phyloP scores from a whole-genome alignment of 2,797 vertebrate species.

The Macrochelys suwanniensis region DNA sequence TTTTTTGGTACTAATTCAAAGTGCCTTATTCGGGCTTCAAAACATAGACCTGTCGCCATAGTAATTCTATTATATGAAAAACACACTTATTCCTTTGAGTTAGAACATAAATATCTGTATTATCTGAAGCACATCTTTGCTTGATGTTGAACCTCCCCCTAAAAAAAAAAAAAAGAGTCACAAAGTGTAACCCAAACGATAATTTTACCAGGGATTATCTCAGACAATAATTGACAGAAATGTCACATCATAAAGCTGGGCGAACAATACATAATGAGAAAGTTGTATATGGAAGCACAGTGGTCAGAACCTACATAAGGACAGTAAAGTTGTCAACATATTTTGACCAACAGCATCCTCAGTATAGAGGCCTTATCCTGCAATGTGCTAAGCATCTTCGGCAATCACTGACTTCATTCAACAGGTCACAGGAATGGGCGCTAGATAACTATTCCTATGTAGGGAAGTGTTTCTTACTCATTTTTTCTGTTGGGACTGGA shows the following conservation, averaged over 20 bases:
- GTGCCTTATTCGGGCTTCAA: background rate
- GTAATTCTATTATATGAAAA: background rate
- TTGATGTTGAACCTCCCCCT: background rate
- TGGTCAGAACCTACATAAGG: background rate
- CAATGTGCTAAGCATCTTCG: background rate
- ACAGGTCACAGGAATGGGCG: background rate
- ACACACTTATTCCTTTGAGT: background rate
- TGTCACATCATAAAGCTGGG: background rate
- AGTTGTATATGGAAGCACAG: background rate
- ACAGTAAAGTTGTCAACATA: fast-evolving
- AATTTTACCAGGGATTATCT: background rate
- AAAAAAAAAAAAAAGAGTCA: background rate
- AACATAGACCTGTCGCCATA: background rate
- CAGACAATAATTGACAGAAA: background rate
- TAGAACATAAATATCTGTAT: background rate
- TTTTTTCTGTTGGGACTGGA: background rate
- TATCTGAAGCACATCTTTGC: background rate
- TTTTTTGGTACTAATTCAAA: background rate
- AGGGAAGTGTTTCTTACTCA: background rate
- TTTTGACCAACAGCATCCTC: background rate
- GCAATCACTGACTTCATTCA: background rate
- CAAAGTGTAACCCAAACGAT: background rate
- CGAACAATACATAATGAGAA: fast-evolving
- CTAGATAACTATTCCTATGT: background rate
- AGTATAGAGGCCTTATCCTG: background rate